These are phyloP conservation scores for Acrobasis suavella DNA, from an alignment of 2,888 invertebrate genomes.

Conservation along the genomic window DNA sequence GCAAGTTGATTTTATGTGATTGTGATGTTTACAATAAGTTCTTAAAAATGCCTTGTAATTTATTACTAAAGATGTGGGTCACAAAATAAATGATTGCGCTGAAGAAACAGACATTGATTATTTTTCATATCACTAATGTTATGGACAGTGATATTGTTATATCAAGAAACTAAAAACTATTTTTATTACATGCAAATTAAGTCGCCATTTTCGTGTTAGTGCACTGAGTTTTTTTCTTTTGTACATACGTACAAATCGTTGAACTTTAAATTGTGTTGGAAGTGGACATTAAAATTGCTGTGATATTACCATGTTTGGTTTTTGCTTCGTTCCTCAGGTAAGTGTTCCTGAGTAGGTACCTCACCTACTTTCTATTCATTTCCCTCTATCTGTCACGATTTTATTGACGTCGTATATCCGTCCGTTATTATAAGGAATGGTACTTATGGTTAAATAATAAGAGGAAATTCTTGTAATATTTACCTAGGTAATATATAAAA, in stretches of 20 bases:
- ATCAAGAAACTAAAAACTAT: neutral
- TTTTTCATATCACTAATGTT: neutral
- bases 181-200: neutral
- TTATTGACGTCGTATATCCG: neutral
- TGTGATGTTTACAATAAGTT: neutral
- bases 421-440: no score
- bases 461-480: no score
- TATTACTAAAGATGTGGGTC: neutral
- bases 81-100: constrained; percentile 87
- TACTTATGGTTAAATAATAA: no score
- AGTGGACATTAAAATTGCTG: constrained; percentile 17
- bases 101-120: constrained; percentile 88
- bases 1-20: neutral
- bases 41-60: neutral
- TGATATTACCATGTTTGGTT: constrained; percentile 48
- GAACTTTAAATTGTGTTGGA: constrained; percentile 17
- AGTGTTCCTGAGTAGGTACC: neutral
- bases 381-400: neutral
- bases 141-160: neutral
- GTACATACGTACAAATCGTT: neutral
- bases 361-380: neutral
- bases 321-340: constrained; percentile 47
- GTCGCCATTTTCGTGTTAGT: constrained; percentile 52
- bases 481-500: no score
- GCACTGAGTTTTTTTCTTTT: constrained; percentile 34